Conservation (phyloP, 2,113 vertebrate species). For the Anolis carolinensis region DNA sequence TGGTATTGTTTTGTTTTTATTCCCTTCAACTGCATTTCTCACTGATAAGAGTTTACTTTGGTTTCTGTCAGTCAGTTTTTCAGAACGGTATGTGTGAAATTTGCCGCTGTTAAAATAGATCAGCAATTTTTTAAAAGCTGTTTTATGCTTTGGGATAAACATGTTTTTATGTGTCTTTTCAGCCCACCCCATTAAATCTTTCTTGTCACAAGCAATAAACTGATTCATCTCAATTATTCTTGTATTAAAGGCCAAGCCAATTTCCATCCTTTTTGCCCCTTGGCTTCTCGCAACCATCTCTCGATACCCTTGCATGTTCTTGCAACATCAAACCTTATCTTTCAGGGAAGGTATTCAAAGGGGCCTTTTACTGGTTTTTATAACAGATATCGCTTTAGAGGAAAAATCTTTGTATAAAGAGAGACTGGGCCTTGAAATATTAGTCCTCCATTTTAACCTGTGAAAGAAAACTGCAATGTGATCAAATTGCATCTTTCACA, state of each 20-base stretch:
- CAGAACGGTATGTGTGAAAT: background rate
- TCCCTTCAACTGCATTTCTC: background rate
- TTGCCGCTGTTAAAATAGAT: slow-evolving; percentile 37
- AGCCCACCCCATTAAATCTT: slow-evolving; percentile 33
- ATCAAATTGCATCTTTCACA: slow-evolving; percentile 34
- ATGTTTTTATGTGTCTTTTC: background rate
- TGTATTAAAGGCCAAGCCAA: slow-evolving; percentile 48
- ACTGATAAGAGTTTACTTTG: background rate
- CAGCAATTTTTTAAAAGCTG: slow-evolving; percentile 31
- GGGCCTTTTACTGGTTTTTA: slow-evolving; percentile 41
- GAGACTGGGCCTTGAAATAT: slow-evolving; percentile 25
- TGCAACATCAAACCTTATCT: slow-evolving; percentile 35
- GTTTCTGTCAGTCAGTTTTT: background rate
- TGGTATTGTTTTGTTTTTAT: slow-evolving; percentile 16
- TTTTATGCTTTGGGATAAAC: slow-evolving; percentile 29
- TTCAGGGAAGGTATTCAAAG: slow-evolving; percentile 33
- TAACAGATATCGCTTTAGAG: slow-evolving; percentile 15
- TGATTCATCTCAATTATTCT: slow-evolving; percentile 15
- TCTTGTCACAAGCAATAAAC: slow-evolving; percentile 33
- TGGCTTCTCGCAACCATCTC: slow-evolving; percentile 25
- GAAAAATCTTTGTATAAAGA: slow-evolving; percentile 20
- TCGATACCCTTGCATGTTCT: slow-evolving; percentile 46
- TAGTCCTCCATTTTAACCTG: slow-evolving; percentile 20
- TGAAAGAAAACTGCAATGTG: slow-evolving; percentile 28
- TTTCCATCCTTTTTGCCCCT: slow-evolving; percentile 41